phyloP scores from a whole-genome alignment of 2,113 vertebrate genomes.

The Ptilonorhynchus violaceus region DNA sequence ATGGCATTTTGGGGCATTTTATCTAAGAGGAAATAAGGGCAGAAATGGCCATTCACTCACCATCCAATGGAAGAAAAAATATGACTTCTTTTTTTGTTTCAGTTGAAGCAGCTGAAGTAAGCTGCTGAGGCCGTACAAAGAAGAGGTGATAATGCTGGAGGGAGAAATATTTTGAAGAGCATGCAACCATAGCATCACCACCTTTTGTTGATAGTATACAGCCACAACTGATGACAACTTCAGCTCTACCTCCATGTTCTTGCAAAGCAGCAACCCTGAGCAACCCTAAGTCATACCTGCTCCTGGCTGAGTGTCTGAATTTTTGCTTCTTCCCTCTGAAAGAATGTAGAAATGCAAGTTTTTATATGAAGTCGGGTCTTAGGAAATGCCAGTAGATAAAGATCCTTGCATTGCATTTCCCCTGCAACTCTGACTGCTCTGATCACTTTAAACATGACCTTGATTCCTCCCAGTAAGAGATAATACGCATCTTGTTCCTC shows the following conservation, averaged over 20 bases:
- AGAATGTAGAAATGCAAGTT: background rate
- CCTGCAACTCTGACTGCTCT: background rate
- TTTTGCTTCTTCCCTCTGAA: background rate
- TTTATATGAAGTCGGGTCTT: background rate
- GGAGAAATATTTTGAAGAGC: background rate
- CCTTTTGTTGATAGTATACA: background rate
- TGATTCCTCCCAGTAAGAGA: background rate
- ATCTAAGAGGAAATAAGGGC: background rate
- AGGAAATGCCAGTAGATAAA: background rate
- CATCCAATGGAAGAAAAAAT: background rate
- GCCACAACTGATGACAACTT: background rate
- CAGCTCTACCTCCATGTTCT: background rate
- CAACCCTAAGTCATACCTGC: background rate
- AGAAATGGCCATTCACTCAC: background rate
- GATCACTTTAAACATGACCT: background rate
- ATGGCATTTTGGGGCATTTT: background rate
- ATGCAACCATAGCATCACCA: background rate
- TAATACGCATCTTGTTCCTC: accelerated
- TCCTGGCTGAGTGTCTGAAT: background rate
- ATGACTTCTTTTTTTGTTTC: no score
- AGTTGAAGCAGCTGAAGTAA: background rate
- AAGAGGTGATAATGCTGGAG: no score
- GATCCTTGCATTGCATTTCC: background rate
- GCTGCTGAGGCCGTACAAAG: background rate
- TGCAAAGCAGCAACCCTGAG: background rate